phyloP scores from a whole-genome alignment of 2,888 invertebrate genomes.

The Neoascia interrupta region DNA sequence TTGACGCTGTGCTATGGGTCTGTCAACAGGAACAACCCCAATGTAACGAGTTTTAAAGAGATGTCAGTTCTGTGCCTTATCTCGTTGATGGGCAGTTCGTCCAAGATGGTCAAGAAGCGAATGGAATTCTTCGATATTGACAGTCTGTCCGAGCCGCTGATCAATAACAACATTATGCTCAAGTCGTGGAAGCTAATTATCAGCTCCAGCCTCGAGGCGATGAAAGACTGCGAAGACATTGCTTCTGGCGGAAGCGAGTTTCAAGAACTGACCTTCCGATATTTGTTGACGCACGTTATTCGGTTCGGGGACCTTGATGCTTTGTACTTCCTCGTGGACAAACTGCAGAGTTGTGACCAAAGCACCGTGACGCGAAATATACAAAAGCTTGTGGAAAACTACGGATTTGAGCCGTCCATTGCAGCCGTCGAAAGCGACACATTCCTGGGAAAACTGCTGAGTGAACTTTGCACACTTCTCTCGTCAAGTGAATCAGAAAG shows the following conservation, averaged over 20 bases:
- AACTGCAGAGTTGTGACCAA: neutral
- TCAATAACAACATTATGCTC: constrained; percentile 71
- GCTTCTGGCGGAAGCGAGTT: neutral
- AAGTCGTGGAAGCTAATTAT: constrained; percentile 74
- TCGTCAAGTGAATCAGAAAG: neutral
- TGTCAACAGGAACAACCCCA: constrained; percentile 54
- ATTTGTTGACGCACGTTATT: constrained; percentile 11
- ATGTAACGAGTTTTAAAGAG: constrained; percentile 70
- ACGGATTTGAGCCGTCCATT: neutral
- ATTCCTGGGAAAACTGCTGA: constrained; percentile 14
- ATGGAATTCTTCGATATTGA: constrained; percentile 75
- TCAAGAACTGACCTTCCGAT: constrained; percentile 17
- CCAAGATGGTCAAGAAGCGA: constrained; percentile 71
- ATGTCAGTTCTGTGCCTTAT: constrained; percentile 75
- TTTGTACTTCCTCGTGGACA: constrained; percentile 12
- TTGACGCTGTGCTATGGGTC: constrained; percentile 85
- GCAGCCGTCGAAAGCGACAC: neutral
- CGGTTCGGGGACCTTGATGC: constrained; percentile 31
- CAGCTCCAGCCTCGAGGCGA: constrained; percentile 72
- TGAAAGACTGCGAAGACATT: constrained; percentile 60
- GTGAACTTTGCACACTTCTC: constrained; percentile 5
- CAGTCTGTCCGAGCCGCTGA: constrained; percentile 69
- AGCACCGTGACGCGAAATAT: neutral
- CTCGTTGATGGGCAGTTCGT: constrained; percentile 71
- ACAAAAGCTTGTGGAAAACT: constrained; percentile 12